Evolutionary conservation across 2,113 vertebrate genomes (phyloP), one percentile per base, ranked within the genome.

Genomic region (Lamprologus tigripictilis): DNA sequence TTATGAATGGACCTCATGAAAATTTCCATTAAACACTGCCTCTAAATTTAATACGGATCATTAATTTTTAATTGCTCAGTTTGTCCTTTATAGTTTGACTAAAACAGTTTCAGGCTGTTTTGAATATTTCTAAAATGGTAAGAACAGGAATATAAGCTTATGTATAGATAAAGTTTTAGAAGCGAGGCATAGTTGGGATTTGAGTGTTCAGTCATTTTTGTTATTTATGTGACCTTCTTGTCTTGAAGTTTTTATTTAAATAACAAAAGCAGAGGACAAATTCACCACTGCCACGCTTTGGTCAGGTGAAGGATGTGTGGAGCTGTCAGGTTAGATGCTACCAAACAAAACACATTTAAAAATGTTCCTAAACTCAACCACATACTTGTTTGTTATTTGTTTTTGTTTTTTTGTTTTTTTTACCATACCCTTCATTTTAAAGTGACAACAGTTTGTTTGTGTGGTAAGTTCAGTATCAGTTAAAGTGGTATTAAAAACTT

Each of bases 271-370:
- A 71, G n/a, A 71, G 21, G 66, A 71, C 35, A 71, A 71, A 71
- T 45, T 40, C 35, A 26, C 66, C 21, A 9, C 35, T 71, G 0
- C 63, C 63, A 71, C 1, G 0, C 12, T 21, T 42, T 40, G 35
- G 6, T 2, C 35, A 23, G n/a, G 35, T 42, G 35, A 71, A 40
- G 4, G 35, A 68, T 68, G n/a, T 68, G 11, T 21, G 35, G 19
- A 21, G 35, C 11, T 68, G 12, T 68, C 35, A 68, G n/a, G 11
- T 37, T 71, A 71, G 37, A 71, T 42, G 1, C 37, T 71, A 23
- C n/a, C n/a, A 40, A 42, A 42, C 12, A 71, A 71, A 71, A 61
- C 28, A 11, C 28, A 0, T 7, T 7, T 61, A 19, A 61, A 19
- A 33, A 33, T 19, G 58, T 33, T 33, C 58, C 66, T 35, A 63